Percentiles rank a stretch among this genome's conserved stretches.
Evolutionary conservation across 2,113 vertebrate species (phyloP).

Genomic region (Spermophilus dauricus): DNA sequence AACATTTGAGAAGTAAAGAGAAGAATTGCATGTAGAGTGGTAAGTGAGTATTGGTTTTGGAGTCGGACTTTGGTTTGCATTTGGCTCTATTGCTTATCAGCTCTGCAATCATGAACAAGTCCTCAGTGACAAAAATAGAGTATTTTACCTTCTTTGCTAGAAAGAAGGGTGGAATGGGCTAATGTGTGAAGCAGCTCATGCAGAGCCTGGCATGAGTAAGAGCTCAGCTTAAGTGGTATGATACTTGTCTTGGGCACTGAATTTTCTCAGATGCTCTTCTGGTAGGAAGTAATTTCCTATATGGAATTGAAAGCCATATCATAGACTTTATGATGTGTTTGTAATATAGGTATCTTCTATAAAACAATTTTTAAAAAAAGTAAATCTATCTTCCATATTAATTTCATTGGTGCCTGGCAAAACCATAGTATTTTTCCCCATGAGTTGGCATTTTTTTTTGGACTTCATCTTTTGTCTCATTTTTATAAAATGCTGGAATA

Average conservation of each 20-base stretch:
- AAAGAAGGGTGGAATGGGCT: neutral
- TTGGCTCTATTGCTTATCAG: neutral
- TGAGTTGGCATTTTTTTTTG: neutral
- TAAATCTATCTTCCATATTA: neutral
- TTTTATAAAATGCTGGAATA: constrained; percentile 66
- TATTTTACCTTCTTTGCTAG: neutral
- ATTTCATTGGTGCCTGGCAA: constrained; percentile 33
- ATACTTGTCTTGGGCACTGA: neutral
- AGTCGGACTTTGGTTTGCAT: constrained; percentile 1
- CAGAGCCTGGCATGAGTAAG: neutral
- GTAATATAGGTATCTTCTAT: neutral
- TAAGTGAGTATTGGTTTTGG: neutral
- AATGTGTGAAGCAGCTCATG: neutral
- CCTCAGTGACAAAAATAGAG: neutral
- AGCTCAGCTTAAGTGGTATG: neutral
- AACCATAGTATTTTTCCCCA: neutral
- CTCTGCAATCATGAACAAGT: neutral
- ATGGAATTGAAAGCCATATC: neutral
- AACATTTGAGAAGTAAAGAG: neutral
- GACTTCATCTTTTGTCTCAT: constrained; percentile 49
- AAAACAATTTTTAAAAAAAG: neutral
- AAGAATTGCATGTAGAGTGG: neutral
- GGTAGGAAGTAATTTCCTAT: neutral
- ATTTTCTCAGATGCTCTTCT: neutral
- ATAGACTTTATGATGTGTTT: neutral